Percentiles rank a stretch among this genome's conserved stretches.
Evolutionary conservation across 2,113 vertebrate species (phyloP).

Genomic region (Xyrauchen texanus): DNA sequence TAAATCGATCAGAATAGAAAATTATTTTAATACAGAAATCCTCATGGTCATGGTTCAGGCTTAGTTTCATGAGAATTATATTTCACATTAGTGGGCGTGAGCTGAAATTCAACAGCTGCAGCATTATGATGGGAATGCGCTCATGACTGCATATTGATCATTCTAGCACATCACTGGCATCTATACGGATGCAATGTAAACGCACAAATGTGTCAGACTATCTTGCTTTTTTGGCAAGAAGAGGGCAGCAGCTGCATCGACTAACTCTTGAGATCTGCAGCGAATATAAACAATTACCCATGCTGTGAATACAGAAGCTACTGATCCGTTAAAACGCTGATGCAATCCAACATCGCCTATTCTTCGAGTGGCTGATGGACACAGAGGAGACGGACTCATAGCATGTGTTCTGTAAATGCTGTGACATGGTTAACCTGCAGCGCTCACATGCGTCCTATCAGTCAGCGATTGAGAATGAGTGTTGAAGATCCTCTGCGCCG

Average conservation of each 20-base stretch:
- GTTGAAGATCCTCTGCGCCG: not conserved
- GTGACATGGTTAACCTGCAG: not conserved
- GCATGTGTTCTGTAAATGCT: conserved; percentile 6
- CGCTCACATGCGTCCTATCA: not conserved
- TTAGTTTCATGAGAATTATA: no score
- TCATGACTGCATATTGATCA: not conserved
- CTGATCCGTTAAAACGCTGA: not conserved
- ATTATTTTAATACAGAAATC: no score
- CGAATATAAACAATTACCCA: conserved; percentile 1
- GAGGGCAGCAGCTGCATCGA: not conserved
- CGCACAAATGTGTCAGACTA: not conserved
- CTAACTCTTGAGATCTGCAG: not conserved
- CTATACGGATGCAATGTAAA: not conserved
- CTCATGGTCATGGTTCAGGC: no score
- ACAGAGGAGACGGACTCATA: conserved; percentile 4
- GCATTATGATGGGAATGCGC: not conserved
- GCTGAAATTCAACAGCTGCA: not conserved
- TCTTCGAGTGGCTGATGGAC: not conserved
- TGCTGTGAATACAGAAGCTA: conserved; percentile 14
- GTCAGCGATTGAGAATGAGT: not conserved
- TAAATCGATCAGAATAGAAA: no score
- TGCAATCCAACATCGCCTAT: not conserved
- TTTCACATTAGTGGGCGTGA: not conserved
- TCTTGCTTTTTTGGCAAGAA: not conserved
- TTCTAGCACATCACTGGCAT: not conserved